phyloP scores from a whole-genome alignment of 2,113 vertebrate genomes.

The Vanacampus margaritifer region DNA sequence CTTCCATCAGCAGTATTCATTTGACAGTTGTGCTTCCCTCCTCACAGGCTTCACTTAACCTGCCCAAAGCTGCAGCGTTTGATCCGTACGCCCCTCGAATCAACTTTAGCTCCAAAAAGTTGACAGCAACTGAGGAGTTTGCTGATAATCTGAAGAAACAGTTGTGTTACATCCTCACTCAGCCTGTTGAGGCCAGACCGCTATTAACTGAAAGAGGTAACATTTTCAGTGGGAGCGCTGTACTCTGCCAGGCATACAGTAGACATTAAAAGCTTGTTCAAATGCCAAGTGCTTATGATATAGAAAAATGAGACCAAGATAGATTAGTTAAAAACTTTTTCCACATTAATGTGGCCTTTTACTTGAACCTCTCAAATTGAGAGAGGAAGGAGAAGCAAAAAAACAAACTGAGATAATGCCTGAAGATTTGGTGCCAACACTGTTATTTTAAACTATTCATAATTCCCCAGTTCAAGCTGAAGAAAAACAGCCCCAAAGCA shows the following conservation, averaged over 20 bases:
- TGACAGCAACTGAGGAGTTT: conserved; percentile 39
- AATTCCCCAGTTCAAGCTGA: too few relatives aligned
- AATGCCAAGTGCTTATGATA: background rate
- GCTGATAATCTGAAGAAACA: conserved; percentile 48
- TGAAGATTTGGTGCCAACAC: too few relatives aligned
- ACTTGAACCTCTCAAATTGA: too few relatives aligned
- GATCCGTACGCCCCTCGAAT: conserved; percentile 60
- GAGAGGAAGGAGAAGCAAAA: too few relatives aligned
- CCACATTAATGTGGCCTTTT: too few relatives aligned
- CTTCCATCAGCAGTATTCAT: background rate
- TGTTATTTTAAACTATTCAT: too few relatives aligned
- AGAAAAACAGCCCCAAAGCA: too few relatives aligned
- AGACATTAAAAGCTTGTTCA: too few relatives aligned
- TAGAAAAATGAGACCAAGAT: background rate
- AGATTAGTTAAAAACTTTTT: background rate
- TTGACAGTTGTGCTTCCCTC: background rate
- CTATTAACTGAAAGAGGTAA: conserved; percentile 43
- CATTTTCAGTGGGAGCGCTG: background rate
- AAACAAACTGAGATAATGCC: too few relatives aligned
- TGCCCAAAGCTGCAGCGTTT: conserved; percentile 55
- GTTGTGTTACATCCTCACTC: conserved; percentile 49
- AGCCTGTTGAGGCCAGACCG: conserved; percentile 55
- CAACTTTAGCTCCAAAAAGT: conserved; percentile 59
- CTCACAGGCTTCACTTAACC: conserved; percentile 52
- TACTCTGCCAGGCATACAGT: too few relatives aligned